These are phyloP conservation scores for Florisuga fusca DNA, from an alignment of 2,797 vertebrate genomes.

Conservation along the genomic window DNA sequence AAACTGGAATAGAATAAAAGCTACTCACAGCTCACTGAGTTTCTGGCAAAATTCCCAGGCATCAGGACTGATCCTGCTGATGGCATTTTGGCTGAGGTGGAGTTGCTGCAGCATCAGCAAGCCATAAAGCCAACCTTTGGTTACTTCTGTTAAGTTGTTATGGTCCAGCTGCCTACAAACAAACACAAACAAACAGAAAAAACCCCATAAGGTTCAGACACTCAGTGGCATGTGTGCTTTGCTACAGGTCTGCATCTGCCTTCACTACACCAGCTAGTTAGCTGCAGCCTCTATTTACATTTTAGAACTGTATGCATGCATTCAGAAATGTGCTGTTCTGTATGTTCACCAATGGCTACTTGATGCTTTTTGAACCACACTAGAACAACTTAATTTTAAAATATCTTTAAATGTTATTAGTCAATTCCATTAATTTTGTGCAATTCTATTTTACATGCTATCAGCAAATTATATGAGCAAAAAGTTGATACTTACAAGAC, in stretches of 20 bases:
- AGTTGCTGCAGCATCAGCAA: slow-evolving; percentile 93
- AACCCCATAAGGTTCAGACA: slow-evolving; percentile 31
- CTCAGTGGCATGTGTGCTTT: not conserved
- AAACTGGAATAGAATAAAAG: slow-evolving; percentile 76
- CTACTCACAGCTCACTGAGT: slow-evolving; percentile 94
- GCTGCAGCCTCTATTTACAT: not conserved
- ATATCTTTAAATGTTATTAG: not conserved
- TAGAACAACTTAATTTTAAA: not conserved
- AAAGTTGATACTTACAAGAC: slow-evolving; percentile 85
- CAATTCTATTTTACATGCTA: not conserved
- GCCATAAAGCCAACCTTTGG: slow-evolving; percentile 97
- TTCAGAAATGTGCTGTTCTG: not conserved
- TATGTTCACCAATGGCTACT: not conserved
- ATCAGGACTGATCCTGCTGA: slow-evolving; percentile 91
- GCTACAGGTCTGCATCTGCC: not conserved
- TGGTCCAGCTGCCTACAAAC: slow-evolving; percentile 91
- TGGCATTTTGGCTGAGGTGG: slow-evolving; percentile 93
- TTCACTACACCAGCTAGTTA: not conserved
- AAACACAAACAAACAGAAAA: not conserved
- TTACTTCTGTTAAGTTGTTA: slow-evolving; percentile 97
- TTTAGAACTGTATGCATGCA: not conserved
- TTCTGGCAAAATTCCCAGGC: slow-evolving; percentile 99
- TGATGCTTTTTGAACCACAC: not conserved
- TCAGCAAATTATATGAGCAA: not conserved
- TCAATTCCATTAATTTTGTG: not conserved